A percentile compares a stretch with the other conserved stretches of the same genome.
These are phyloP conservation scores for Danio albolineatus DNA, from an alignment of 2,797 vertebrate genomes.

Conservation along the genomic window DNA sequence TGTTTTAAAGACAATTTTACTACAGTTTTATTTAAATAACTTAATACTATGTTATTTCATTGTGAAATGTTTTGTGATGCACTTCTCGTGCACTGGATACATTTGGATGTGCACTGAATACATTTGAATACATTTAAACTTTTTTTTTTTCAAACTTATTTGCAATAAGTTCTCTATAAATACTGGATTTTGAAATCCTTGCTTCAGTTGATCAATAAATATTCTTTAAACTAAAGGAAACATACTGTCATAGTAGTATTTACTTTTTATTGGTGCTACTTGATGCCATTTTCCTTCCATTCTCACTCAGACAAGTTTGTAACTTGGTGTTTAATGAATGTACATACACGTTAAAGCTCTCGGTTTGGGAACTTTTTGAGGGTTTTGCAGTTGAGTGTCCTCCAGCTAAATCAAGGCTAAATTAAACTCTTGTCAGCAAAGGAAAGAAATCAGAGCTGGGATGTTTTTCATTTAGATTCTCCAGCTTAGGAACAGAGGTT, in stretches of 20 bases:
- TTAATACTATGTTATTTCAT: too few species aligned
- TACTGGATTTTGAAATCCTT: too few species aligned
- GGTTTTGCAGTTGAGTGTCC: conserved; percentile 50
- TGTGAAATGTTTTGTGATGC: too few species aligned
- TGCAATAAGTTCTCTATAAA: too few species aligned
- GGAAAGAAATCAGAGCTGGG: conserved; percentile 29
- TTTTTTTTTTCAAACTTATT: too few species aligned
- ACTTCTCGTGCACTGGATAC: too few species aligned
- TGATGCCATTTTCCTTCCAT: neutral
- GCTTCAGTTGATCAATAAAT: too few species aligned
- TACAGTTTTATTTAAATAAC: too few species aligned
- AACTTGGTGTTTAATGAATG: conserved; percentile 7
- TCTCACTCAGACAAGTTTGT: neutral
- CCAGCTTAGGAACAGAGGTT: conserved; percentile 20
- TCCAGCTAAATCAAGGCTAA: conserved; percentile 39
- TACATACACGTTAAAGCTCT: conserved; percentile 15
- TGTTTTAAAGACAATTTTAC: too few species aligned
- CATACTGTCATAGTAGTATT: neutral
- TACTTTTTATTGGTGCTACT: neutral
- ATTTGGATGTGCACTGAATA: too few species aligned
- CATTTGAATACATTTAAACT: too few species aligned
- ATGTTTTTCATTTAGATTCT: conserved; percentile 35
- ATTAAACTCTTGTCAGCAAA: conserved; percentile 53
- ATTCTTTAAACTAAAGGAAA: neutral
- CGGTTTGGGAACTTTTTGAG: conserved; percentile 46